Conservation (phyloP, 35 echinoderm and acorn worm species). For the Diadema setosum region DNA sequence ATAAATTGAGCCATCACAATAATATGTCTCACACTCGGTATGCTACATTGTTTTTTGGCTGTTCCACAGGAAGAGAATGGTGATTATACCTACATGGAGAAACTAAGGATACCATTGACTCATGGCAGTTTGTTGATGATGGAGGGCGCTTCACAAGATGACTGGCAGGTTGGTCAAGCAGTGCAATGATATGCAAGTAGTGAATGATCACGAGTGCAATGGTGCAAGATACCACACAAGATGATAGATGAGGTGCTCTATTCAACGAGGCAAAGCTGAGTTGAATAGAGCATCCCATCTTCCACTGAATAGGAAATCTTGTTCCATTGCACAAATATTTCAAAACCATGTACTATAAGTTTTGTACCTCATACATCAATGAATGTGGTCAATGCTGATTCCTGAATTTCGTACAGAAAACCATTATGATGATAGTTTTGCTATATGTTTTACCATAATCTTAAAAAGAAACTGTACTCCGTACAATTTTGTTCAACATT, state of each 20-base stretch:
- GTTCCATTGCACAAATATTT: background rate
- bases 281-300: too few species aligned
- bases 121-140: slow-evolving; percentile 80
- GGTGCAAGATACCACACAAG: too few species aligned
- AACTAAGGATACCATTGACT: slow-evolving; percentile 54
- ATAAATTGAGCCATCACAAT: too few species aligned
- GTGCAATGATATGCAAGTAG: too few species aligned
- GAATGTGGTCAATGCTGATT: background rate
- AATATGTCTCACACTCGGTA: too few species aligned
- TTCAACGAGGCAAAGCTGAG: too few species aligned
- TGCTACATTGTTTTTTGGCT: too few species aligned
- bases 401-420: background rate
- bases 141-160: slow-evolving; percentile 71
- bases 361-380: background rate
- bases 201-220: too few species aligned
- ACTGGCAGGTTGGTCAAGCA: slow-evolving; percentile 84
- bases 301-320: too few species aligned
- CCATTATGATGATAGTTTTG: background rate
- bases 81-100: slow-evolving; percentile 49
- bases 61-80: slow-evolving; percentile 18
- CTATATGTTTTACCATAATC: background rate
- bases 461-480: background rate
- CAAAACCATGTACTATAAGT: background rate
- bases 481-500: too few species aligned
- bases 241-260: too few species aligned